Conservation (phyloP, 2,888 invertebrate genomes). For the Osmoderma eremita region DNA sequence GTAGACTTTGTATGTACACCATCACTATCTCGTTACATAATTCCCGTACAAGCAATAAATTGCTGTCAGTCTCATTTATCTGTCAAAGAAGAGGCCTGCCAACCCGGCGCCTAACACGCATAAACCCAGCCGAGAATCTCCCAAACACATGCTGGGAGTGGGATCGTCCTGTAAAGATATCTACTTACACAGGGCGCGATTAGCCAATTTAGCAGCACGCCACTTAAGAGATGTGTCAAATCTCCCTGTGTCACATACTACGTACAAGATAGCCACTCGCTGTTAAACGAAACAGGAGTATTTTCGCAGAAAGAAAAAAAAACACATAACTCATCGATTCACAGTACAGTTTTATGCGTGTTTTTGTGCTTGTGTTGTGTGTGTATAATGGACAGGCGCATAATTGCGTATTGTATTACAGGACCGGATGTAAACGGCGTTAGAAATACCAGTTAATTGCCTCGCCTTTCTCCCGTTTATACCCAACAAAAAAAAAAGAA, state of each 20-base stretch:
- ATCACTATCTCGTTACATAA: slow-evolving; percentile 35
- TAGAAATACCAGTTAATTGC: background rate
- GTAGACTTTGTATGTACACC: slow-evolving; percentile 15
- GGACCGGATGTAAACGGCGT: slow-evolving; percentile 45
- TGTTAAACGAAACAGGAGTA: too few species aligned
- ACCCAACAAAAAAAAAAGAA: slow-evolving; percentile 4
- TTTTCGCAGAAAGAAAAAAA: background rate
- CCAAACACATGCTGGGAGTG: slow-evolving; percentile 39
- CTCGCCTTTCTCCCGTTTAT: slow-evolving; percentile 19
- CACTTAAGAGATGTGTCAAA: slow-evolving; percentile 34
- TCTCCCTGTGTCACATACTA: slow-evolving; percentile 2
- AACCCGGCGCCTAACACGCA: slow-evolving; percentile 43
- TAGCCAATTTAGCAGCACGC: slow-evolving; percentile 32
- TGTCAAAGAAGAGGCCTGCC: slow-evolving; percentile 27
- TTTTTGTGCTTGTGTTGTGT: background rate
- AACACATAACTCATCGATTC: background rate
- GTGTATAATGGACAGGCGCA: too few species aligned
- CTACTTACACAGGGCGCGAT: slow-evolving; percentile 36
- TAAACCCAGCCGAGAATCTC: slow-evolving; percentile 37
- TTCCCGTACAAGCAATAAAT: slow-evolving; percentile 35
- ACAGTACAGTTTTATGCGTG: background rate
- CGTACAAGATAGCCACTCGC: too few species aligned
- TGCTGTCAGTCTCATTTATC: slow-evolving; percentile 33
- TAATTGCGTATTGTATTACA: slow-evolving; percentile 30
- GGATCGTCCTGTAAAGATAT: slow-evolving; percentile 36